These are phyloP conservation scores for Dissostichus mawsoni DNA, from an alignment of 2,113 vertebrate species.

Conservation along the genomic window DNA sequence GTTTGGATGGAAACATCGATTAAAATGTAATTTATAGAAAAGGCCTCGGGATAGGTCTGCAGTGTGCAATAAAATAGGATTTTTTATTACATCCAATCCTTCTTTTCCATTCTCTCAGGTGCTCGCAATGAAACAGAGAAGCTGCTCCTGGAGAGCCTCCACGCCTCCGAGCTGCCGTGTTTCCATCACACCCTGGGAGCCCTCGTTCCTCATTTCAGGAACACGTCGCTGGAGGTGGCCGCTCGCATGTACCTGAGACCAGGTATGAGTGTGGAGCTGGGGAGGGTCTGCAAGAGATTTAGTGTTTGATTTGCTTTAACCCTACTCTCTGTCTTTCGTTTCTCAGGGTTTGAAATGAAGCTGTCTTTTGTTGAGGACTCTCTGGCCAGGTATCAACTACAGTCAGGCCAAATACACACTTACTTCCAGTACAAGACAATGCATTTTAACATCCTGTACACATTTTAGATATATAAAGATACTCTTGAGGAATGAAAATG, in stretches of 20 bases:
- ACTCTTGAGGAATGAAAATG: not conserved
- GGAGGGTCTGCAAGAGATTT: not conserved
- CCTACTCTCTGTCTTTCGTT: not conserved
- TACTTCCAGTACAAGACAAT: too few relatives aligned
- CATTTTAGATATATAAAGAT: not conserved
- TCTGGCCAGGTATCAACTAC: slow-evolving; percentile 77
- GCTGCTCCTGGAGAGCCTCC: slow-evolving; percentile 54
- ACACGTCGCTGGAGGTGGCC: slow-evolving; percentile 56
- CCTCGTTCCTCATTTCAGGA: slow-evolving; percentile 42
- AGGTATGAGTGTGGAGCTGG: slow-evolving; percentile 22
- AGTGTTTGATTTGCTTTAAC: not conserved
- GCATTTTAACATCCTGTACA: not conserved
- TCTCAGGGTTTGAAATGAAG: slow-evolving; percentile 88
- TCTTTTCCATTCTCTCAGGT: slow-evolving; percentile 10
- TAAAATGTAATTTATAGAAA: too few relatives aligned
- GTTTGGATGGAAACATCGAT: too few relatives aligned
- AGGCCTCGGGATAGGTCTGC: too few relatives aligned
- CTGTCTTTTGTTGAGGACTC: slow-evolving; percentile 86
- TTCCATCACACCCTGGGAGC: slow-evolving; percentile 60
- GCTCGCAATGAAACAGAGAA: slow-evolving; percentile 59
- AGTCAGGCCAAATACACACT: not conserved
- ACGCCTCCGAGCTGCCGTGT: slow-evolving; percentile 37
- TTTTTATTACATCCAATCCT: too few relatives aligned
- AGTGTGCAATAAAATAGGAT: too few relatives aligned
- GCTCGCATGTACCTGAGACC: slow-evolving; percentile 68